Percentiles rank a stretch among this genome's conserved stretches.
Conservation (phyloP, 2,113 vertebrate species). For the Syngnathus scovelli region DNA sequence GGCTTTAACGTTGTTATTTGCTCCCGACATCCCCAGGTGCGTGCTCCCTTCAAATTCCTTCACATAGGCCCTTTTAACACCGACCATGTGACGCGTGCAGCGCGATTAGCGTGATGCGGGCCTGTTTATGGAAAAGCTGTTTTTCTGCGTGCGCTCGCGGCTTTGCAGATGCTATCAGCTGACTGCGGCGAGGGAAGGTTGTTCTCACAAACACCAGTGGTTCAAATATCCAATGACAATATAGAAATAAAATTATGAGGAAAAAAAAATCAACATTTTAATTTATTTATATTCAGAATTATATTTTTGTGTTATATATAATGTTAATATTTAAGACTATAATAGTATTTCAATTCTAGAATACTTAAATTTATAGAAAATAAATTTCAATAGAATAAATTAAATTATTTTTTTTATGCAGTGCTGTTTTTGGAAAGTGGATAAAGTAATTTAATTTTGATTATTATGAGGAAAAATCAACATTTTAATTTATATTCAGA, state of each 20-base stretch:
- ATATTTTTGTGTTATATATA: no score
- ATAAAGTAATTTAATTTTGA: not conserved
- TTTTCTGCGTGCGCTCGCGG: conserved; percentile 24
- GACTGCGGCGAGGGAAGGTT: conserved; percentile 16
- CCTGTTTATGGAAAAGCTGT: conserved; percentile 46
- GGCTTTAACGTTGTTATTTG: conserved; percentile 22
- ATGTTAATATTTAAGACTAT: no score
- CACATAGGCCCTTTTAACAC: conserved; percentile 35
- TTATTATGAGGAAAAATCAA: no score
- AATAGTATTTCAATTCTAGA: no score
- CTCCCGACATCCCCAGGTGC: conserved; percentile 12
- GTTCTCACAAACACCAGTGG: not conserved
- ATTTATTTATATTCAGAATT: no score
- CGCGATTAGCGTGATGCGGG: conserved; percentile 24
- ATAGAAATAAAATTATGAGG: not conserved
- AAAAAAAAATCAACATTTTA: no score
- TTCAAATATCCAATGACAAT: not conserved
- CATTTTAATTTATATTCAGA: no score
- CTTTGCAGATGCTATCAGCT: conserved; percentile 45
- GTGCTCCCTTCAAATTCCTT: conserved; percentile 37
- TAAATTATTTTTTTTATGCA: not conserved
- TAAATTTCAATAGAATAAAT: not conserved
- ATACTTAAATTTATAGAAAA: not conserved
- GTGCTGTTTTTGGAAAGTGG: not conserved
- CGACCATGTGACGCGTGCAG: conserved; percentile 47